These are phyloP conservation scores for Colistium nudipinnis DNA, from an alignment of 2,113 vertebrate genomes.

Conservation along the genomic window DNA sequence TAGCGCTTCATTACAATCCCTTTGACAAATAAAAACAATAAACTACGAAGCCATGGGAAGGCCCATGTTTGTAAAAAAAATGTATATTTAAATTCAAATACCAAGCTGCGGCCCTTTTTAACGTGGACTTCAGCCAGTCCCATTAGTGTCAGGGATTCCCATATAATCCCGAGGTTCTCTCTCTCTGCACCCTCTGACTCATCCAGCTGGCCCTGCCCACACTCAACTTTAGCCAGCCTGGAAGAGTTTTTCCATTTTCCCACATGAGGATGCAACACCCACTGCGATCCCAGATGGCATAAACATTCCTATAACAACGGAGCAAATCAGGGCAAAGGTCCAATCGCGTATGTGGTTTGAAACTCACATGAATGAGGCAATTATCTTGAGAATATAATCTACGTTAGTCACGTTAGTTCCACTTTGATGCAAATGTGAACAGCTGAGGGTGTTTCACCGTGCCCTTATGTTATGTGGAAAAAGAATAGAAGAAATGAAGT, in stretches of 20 bases:
- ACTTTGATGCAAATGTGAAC: not conserved
- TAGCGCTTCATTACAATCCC: no score
- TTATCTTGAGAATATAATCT: conserved; percentile 2
- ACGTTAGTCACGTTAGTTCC: not conserved
- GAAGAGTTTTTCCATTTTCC: conserved; percentile 51
- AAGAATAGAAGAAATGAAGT: not conserved
- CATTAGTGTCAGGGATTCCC: conserved; percentile 34
- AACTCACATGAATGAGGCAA: not conserved
- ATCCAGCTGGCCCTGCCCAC: conserved; percentile 28
- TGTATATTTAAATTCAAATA: conserved; percentile 23
- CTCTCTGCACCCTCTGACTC: not conserved
- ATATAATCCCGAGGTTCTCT: conserved; percentile 49
- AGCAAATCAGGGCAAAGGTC: conserved; percentile 34
- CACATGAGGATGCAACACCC: conserved; percentile 40
- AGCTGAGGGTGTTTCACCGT: not conserved
- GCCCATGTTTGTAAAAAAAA: not conserved
- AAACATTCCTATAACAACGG: conserved; percentile 37
- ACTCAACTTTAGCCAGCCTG: conserved; percentile 36
- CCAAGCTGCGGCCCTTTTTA: conserved; percentile 50
- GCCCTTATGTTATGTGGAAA: not conserved
- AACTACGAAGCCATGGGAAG: not conserved
- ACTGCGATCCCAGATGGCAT: conserved; percentile 53
- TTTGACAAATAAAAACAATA: not conserved
- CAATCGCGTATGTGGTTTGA: conserved; percentile 23
- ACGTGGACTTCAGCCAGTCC: conserved; percentile 26